Percentiles rank a stretch among this genome's conserved stretches.
Conservation (phyloP, 2,113 vertebrate species). For the rat (Rattus norvegicus) region GRCr8 NC_086032.1:61553001-61553500, state of each 20-base stretch:
- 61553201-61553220: conserved; percentile 90
- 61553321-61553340: conserved; percentile 66
- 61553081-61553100: conserved; percentile 63
- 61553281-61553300: conserved; percentile 43
- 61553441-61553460: background rate
- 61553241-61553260: conserved; percentile 83
- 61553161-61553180: conserved; percentile 83
- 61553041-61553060: conserved; percentile 65
- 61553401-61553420: conserved; percentile 61
- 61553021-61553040: conserved; percentile 66
- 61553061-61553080: conserved; percentile 74
- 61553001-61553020: conserved; percentile 62
- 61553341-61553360: conserved; percentile 70
- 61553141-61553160: conserved; percentile 56
- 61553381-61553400: conserved; percentile 62
- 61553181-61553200: conserved; percentile 84
- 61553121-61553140: conserved; percentile 66
- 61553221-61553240: conserved; percentile 86
- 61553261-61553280: conserved; percentile 71
- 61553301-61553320: background rate
- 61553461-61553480: background rate
- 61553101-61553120: conserved; percentile 70
- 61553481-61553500: conserved; percentile 53
- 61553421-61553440: conserved; percentile 42
- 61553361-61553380: conserved; percentile 72